These are phyloP conservation scores for Smittia aterrima DNA, from an alignment of 2,888 invertebrate species.

Conservation along the genomic window DNA sequence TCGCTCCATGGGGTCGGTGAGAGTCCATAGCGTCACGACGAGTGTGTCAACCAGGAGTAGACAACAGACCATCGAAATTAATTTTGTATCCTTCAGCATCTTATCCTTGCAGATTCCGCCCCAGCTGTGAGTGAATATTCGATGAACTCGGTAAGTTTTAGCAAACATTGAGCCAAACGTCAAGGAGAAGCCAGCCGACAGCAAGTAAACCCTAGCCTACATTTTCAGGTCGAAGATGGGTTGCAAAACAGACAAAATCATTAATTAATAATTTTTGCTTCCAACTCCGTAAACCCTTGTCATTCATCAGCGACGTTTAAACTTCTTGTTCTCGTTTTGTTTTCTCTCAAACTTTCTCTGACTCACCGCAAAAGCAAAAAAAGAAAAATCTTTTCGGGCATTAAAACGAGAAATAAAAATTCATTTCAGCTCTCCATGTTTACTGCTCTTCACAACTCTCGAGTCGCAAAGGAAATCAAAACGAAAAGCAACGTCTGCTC, in stretches of 20 bases:
- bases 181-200: constrained; percentile 86
- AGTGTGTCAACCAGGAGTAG: constrained; percentile 79
- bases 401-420: not conserved
- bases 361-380: not conserved
- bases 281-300: not conserved
- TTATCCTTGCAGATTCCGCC: constrained; percentile 85
- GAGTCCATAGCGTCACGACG: constrained; percentile 75
- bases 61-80: constrained; percentile 79
- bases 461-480: not conserved
- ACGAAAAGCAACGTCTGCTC: no score
- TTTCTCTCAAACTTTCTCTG: not conserved
- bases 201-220: constrained; percentile 81
- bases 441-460: no score
- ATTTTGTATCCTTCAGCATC: constrained; percentile 83
- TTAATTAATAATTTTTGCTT: not conserved
- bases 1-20: constrained; percentile 82
- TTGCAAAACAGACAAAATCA: constrained; percentile 43
- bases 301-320: constrained; percentile 22
- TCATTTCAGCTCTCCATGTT: not conserved
- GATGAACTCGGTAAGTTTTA: constrained; percentile 88
- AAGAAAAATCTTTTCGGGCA: not conserved
- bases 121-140: constrained; percentile 81
- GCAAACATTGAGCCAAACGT: constrained; percentile 95
- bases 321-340: no score
- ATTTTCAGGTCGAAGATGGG: constrained; percentile 45